Evolutionary conservation across 1,140 invertebrate genomes (phyloP).

Genomic region (Sarcophaga bullata): DNA sequence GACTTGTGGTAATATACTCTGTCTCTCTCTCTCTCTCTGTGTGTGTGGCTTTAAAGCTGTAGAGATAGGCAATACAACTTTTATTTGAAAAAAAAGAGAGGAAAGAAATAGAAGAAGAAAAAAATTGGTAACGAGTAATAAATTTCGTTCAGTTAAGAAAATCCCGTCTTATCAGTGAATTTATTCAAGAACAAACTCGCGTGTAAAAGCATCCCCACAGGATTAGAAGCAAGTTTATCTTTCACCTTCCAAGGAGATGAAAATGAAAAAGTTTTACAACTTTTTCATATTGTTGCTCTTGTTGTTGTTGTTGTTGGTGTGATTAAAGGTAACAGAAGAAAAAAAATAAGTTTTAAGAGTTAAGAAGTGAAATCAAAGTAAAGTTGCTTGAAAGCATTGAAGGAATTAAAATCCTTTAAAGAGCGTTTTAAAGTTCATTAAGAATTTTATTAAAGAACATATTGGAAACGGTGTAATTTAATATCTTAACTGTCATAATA

Average conservation of each 20-base stretch:
- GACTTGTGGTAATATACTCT: not conserved
- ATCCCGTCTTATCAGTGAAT: not conserved
- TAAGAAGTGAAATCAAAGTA: not conserved
- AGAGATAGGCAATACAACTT: too few relatives aligned
- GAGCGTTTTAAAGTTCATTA: too few relatives aligned
- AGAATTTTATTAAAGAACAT: too few relatives aligned
- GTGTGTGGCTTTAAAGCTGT: too few relatives aligned
- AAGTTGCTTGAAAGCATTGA: too few relatives aligned
- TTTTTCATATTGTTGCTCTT: not conserved
- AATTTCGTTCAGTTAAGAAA: conserved; percentile 22
- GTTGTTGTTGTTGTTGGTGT: too few relatives aligned
- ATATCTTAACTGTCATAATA: conserved; percentile 26
- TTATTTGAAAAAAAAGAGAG: not conserved
- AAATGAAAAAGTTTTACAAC: conserved; percentile 3
- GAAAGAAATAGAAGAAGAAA: not conserved
- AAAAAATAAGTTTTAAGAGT: not conserved
- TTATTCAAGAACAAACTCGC: not conserved
- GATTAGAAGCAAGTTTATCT: conserved; percentile 5
- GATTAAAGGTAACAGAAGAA: conserved; percentile 29
- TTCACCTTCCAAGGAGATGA: not conserved
- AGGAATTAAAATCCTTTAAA: too few relatives aligned
- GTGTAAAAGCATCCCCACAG: conserved; percentile 17
- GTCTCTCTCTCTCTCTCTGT: too few relatives aligned
- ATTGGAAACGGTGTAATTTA: not conserved
- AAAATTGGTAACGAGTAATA: not conserved